Percentiles rank a stretch among this genome's conserved stretches.
Conservation (phyloP, 2,797 vertebrate species). For the Lateolabrax maculatus region DNA sequence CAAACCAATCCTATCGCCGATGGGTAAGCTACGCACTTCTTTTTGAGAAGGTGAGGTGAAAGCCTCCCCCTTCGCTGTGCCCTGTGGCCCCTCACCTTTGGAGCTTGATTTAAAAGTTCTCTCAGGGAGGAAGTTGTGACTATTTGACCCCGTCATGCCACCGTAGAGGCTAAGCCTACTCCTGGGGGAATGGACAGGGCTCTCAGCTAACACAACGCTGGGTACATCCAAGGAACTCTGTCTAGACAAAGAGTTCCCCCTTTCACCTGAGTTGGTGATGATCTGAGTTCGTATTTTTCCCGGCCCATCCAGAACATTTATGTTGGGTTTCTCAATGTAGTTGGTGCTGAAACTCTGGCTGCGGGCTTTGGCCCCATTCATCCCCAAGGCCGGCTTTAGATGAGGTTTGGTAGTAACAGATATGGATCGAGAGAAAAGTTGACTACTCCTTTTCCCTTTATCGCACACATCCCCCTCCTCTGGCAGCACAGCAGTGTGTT, state of each 20-base stretch:
- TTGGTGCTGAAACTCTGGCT: conserved; percentile 94
- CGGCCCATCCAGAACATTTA: conserved; percentile 80
- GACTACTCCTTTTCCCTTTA: conserved; percentile 83
- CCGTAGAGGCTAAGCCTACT: conserved; percentile 82
- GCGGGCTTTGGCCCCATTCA: conserved; percentile 95
- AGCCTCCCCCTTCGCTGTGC: conserved; percentile 69
- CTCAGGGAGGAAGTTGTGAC: conserved; percentile 84
- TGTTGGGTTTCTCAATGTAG: conserved; percentile 87
- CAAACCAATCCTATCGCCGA: conserved; percentile 67
- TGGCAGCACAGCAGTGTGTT: conserved; percentile 54
- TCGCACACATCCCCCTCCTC: conserved; percentile 68
- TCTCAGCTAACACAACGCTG: conserved; percentile 70
- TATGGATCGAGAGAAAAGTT: conserved; percentile 87
- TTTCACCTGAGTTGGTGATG: conserved; percentile 93
- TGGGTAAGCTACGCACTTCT: conserved; percentile 66
- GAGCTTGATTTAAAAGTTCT: conserved; percentile 78
- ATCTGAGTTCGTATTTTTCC: conserved; percentile 93
- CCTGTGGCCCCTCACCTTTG: conserved; percentile 75
- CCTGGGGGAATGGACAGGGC: conserved; percentile 60
- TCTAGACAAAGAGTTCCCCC: conserved; percentile 90
- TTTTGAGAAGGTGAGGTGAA: conserved; percentile 75
- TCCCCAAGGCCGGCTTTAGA: conserved; percentile 92
- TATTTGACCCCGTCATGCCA: conserved; percentile 78
- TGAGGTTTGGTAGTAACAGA: conserved; percentile 90
- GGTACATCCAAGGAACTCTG: conserved; percentile 86